Evolutionary conservation across 2,888 invertebrate genomes (phyloP), one percentile per base, ranked within the genome.

Genomic region (Apoda limacodes): DNA sequence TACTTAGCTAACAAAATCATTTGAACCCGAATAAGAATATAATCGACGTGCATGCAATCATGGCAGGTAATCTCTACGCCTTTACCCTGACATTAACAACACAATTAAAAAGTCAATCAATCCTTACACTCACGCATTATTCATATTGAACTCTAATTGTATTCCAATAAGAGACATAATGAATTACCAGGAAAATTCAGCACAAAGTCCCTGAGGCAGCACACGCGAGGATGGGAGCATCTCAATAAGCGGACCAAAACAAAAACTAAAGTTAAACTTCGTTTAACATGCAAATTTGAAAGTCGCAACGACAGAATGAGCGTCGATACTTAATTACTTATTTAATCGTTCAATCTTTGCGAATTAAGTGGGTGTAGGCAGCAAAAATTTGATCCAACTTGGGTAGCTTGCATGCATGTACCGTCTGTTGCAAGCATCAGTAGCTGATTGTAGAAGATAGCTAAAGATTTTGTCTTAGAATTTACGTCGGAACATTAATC

Each of bases 261-360:
- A 67, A 80, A 74, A 71, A 67, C 55, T 55, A 64, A 72, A 63
- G 55, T 57, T 60, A 65, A 71, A 71, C 72, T 78, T 80, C 78
- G 80, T 78, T 80, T 80, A 80, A 80, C 78, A 80, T 80, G 80
- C 78, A 80, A 80, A 80, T 80, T 78, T 80, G 74, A 80, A 64
- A 80, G 70, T 69, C 60, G 52, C 69, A 64, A 58, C 62, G 74
- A 80, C 76, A 71, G 72, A 72, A 76, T 74, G 71, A 71, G 66
- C 71, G 74, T 71, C 68, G 67, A 78, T 80, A 76, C 76, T 80
- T 80, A 80, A 80, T 80, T 80, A 80, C 76, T 70, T 59, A 50
- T 63, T 72, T 78, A 78, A 80, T 80, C 78, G 69, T 66, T 74
- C 71, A 74, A 80, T 78, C 76, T 72, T 51, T 41, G 48, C 42